Conservation (phyloP, 2,113 vertebrate genomes). For the Cyanistes caeruleus region DNA sequence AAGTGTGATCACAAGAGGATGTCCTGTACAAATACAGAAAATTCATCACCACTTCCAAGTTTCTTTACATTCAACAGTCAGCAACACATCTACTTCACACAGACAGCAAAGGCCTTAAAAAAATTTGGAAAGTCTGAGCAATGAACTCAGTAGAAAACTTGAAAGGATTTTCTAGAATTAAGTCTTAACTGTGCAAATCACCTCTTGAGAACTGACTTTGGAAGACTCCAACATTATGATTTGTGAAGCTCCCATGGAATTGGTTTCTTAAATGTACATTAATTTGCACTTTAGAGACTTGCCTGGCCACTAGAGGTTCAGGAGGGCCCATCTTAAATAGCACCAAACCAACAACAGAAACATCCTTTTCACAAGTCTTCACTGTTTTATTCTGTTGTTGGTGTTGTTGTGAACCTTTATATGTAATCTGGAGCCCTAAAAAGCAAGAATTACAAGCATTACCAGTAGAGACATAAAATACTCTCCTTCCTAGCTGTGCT, state of each 20-base stretch:
- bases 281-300: not conserved
- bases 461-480: not conserved
- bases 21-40: not conserved
- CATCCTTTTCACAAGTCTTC: not conserved
- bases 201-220: not conserved
- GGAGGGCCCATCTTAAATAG: not conserved
- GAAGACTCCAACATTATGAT: not conserved
- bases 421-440: not conserved
- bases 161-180: not conserved
- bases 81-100: not conserved
- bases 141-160: not conserved
- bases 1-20: not conserved
- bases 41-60: not conserved
- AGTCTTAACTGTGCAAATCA: not conserved
- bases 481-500: not conserved
- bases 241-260: not conserved
- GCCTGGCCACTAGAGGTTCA: not conserved
- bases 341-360: not conserved
- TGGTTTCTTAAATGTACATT: not conserved
- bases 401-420: not conserved
- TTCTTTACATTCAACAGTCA: not conserved
- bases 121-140: not conserved
- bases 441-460: not conserved
- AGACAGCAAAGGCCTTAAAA: not conserved
- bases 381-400: slow-evolving; percentile 4